These are phyloP conservation scores for Ethmia dodecea DNA, from an alignment of 2,888 invertebrate genomes.

Conservation along the genomic window DNA sequence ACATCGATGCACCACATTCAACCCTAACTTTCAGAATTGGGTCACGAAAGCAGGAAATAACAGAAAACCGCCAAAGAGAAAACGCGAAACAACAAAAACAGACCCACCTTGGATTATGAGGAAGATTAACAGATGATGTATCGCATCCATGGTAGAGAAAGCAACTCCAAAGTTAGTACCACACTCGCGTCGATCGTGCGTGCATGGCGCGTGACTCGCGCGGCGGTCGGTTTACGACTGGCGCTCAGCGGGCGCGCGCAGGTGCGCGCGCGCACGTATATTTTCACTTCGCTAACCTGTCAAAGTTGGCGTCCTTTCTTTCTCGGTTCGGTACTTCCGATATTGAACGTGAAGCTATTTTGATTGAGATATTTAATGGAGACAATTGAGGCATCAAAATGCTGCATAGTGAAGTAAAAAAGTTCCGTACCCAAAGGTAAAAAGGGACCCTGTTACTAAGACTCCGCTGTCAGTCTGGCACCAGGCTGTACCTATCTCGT, in stretches of 20 bases:
- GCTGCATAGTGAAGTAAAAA: too few relatives aligned
- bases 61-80: constrained; percentile 9
- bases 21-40: too few relatives aligned
- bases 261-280: constrained; percentile 40
- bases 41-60: constrained; percentile 7
- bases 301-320: constrained; percentile 17
- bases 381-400: too few relatives aligned
- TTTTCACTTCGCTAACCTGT: background rate
- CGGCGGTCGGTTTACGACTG: constrained; percentile 41
- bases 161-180: constrained; percentile 35
- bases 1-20: too few relatives aligned
- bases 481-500: too few relatives aligned
- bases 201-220: constrained; percentile 45
- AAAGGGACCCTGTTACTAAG: background rate
- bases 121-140: constrained; percentile 39
- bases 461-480: too few relatives aligned
- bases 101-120: constrained; percentile 44
- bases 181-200: constrained; percentile 55
- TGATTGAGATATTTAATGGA: too few relatives aligned
- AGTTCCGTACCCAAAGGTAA: background rate
- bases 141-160: constrained; percentile 55
- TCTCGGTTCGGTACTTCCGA: constrained; percentile 10
- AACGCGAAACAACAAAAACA: constrained; percentile 4
- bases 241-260: constrained; percentile 30
- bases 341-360: too few relatives aligned